These are phyloP conservation scores for Aleiodes leptofemur DNA, from an alignment of 2,888 invertebrate species.

Conservation along the genomic window DNA sequence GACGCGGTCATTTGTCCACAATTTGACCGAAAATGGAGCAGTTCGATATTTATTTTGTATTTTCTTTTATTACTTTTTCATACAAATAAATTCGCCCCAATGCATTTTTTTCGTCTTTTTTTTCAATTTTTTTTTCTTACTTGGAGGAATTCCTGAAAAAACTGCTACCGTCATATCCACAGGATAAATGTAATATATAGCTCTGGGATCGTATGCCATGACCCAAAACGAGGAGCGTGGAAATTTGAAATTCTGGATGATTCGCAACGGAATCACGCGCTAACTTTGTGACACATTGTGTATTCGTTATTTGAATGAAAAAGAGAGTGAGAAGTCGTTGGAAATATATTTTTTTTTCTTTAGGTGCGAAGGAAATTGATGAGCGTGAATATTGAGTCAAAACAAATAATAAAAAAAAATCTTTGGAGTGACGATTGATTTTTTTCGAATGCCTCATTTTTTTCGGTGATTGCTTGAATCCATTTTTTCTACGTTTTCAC, in stretches of 20 bases:
- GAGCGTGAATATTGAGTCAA: conserved; percentile 2
- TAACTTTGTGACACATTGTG: background rate
- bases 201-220: conserved; percentile 64
- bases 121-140: conserved; percentile 22
- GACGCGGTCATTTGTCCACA: conserved; percentile 71
- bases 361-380: background rate
- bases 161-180: conserved; percentile 30
- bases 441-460: too few relatives aligned
- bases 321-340: conserved; percentile 28
- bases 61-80: conserved; percentile 20
- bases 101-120: conserved; percentile 44
- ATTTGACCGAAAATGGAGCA: conserved; percentile 68
- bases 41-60: conserved; percentile 59
- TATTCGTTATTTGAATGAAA: background rate
- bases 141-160: conserved; percentile 18
- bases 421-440: background rate
- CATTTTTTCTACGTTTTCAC: too few relatives aligned
- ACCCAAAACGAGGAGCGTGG: conserved; percentile 66
- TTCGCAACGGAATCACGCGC: conserved; percentile 59
- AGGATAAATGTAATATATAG: conserved; percentile 60
- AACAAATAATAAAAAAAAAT: conserved; percentile 10
- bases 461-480: too few relatives aligned
- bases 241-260: conserved; percentile 65
- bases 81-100: conserved; percentile 18
- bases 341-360: background rate